Percentiles rank a stretch among this genome's conserved stretches.
Evolutionary conservation across 2,888 invertebrate genomes (phyloP).

Genomic region (Synanthedon myopaeformis): DNA sequence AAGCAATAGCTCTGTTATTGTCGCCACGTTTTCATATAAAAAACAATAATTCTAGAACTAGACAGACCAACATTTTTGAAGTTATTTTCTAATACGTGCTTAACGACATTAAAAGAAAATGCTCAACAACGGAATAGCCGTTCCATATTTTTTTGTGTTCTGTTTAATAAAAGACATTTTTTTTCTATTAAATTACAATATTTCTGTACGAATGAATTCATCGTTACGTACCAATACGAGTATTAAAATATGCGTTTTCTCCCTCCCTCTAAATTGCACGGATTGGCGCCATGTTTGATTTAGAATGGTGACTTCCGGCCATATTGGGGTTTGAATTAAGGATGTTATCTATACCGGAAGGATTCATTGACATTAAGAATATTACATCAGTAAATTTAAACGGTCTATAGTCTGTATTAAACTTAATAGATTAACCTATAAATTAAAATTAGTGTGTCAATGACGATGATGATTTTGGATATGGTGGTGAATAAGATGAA

Average conservation of each 20-base stretch:
- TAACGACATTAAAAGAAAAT: no score
- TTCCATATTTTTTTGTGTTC: no score
- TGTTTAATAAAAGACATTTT: background rate
- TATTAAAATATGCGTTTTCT: slow-evolving; percentile 50
- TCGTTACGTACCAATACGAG: slow-evolving; percentile 25
- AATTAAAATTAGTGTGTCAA: no score
- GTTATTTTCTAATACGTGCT: no score
- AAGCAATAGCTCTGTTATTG: no score
- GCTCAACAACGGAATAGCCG: no score
- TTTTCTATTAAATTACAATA: background rate
- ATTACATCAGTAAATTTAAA: slow-evolving; percentile 44
- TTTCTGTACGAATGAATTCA: slow-evolving; percentile 11
- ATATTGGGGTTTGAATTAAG: slow-evolving; percentile 44
- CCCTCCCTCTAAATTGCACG: slow-evolving; percentile 32
- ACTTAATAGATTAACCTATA: no score
- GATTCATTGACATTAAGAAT: slow-evolving; percentile 39
- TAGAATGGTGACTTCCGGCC: slow-evolving; percentile 60
- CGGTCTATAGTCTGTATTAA: slow-evolving; percentile 2
- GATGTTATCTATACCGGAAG: slow-evolving; percentile 40
- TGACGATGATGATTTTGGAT: no score
- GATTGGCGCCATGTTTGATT: slow-evolving; percentile 58
- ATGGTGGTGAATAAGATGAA: background rate
- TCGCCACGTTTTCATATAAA: no score
- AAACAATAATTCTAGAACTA: no score
- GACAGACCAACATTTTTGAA: no score